phyloP scores from a whole-genome alignment of 2,797 vertebrate genomes.

The Hephaestus fuliginosus region DNA sequence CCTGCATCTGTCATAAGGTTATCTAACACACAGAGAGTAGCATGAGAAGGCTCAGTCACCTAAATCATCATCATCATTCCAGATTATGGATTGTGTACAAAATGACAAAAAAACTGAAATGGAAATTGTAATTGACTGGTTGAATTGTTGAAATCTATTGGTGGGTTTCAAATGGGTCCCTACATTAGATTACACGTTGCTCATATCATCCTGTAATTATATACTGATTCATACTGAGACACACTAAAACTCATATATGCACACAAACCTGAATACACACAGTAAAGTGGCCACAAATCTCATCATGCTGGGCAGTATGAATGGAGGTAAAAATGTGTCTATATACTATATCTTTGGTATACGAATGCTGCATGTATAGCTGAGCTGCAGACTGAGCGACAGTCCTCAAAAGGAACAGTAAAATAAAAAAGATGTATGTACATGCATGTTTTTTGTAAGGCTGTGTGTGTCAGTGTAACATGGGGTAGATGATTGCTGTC shows the following conservation, averaged over 20 bases:
- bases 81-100: conserved; percentile 9
- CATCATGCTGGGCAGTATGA: neutral
- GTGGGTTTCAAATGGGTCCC: conserved; percentile 29
- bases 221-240: neutral
- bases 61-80: conserved; percentile 9
- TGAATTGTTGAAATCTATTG: conserved; percentile 8
- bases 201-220: conserved; percentile 5
- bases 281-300: neutral
- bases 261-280: neutral
- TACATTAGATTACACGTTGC: conserved; percentile 3
- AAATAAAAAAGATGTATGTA: neutral
- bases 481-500: conserved; percentile 34
- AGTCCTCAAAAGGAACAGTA: neutral
- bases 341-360: neutral
- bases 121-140: conserved; percentile 25
- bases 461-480: conserved; percentile 5
- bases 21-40: neutral
- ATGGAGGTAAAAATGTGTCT: neutral
- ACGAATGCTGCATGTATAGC: neutral
- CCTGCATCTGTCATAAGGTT: neutral
- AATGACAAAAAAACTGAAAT: conserved; percentile 16
- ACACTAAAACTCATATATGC: neutral
- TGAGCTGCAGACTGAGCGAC: neutral
- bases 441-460: conserved; percentile 11
- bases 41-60: neutral